Conservation (phyloP, 2,113 vertebrate species). For the Scortum barcoo region DNA sequence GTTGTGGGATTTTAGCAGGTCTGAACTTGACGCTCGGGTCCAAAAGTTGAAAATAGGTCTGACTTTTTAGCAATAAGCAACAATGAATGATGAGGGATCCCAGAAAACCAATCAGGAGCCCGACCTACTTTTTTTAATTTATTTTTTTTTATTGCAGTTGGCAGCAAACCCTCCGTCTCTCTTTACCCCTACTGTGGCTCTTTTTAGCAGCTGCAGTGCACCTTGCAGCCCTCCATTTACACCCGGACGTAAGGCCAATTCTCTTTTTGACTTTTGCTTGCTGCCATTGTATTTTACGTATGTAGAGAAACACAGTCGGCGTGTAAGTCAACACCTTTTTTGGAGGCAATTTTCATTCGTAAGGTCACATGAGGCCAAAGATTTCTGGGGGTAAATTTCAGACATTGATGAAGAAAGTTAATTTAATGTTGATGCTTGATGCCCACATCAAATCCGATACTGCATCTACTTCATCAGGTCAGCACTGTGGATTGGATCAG, state of each 20-base stretch:
- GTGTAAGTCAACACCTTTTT: no score
- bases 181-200: neutral
- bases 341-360: neutral
- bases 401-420: neutral
- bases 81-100: neutral
- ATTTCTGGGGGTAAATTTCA: no score
- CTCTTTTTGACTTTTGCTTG: no score
- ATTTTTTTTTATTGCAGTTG: neutral
- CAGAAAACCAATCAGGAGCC: neutral
- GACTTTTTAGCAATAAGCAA: neutral
- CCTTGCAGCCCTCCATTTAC: no score
- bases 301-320: no score
- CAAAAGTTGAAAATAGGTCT: neutral
- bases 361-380: neutral
- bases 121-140: neutral
- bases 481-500: neutral
- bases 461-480: no score
- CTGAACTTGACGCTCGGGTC: neutral
- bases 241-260: no score
- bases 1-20: neutral
- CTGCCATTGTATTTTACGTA: no score
- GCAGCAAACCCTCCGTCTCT: neutral
- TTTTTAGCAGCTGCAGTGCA: neutral
- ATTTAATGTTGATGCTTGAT: no score
- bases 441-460: no score